Base-by-base conservation (phyloP, 1,140 invertebrate species). In the Lethrus apterus region DNA sequence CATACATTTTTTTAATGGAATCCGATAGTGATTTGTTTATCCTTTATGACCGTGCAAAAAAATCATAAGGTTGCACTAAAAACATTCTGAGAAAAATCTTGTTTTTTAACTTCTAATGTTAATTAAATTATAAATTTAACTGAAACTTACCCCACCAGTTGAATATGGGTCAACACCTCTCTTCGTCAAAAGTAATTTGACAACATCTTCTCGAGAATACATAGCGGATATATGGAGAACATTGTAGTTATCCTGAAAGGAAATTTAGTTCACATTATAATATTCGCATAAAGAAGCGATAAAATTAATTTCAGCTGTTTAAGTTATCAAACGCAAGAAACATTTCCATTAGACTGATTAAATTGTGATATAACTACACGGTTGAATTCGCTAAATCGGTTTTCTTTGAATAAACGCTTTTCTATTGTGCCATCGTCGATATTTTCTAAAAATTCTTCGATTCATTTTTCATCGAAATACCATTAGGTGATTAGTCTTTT, bases 131-230 rank as follows among this genome's bases (percentile, higher is more conserved):
- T 5, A 26, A 7, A 26, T 33, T 9, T 33, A 9, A 9, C 13
- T 8, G 4, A 17, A 49, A 81, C 86, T 81, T 77, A 97, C 93
- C 67, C 92, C 92, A 63, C 92, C 93, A 4, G 87, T 81, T 17
- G 89, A 83, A 60, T 87, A 89, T 17, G 91, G 81, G 71, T 98
- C 93, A 2, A 95, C 84, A 10, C 85, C 91, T 65, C 85, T 83
- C 67, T 91, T 91, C 29, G 82, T 80, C 32, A 98, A 70, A 5
- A 98, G 74, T 19, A 93, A 70, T 62, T 93, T 91, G 61, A 97
- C 86, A 40, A 94, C 89, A 66, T 98, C 94, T 69, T 98, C 93
- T 58, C 92, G 79, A 14, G 89, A 92, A 67, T 90, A 87, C 78
- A 91, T 86, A 19, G 92, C 86, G 11, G 93, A 89, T 65, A 93